Conservation (phyloP, 2,113 vertebrate genomes). For the Chamaea fasciata region DNA sequence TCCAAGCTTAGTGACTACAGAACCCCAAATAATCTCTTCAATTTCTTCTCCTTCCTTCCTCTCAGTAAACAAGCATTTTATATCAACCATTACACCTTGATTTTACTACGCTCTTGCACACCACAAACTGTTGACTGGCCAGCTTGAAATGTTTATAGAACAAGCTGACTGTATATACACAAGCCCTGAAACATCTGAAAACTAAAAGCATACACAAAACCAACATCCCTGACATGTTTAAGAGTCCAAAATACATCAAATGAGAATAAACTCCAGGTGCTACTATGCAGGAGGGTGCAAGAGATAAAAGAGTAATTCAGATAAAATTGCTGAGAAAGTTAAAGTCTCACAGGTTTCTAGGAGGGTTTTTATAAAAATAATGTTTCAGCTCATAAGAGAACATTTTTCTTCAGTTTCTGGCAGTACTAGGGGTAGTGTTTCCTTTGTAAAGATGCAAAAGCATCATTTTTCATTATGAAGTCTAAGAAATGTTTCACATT, state of each 20-base stretch:
- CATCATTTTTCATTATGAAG: background rate
- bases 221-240: background rate
- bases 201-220: background rate
- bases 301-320: background rate
- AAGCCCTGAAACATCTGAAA: background rate
- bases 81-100: background rate
- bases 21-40: rapidly evolving
- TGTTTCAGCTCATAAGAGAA: background rate
- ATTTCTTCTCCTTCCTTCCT: background rate
- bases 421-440: background rate
- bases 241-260: background rate
- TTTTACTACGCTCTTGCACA: background rate
- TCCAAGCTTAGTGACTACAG: background rate
- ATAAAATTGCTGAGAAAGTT: background rate
- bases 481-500: background rate
- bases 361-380: background rate
- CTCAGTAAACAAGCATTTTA: background rate
- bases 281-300: background rate
- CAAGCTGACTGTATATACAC: background rate
- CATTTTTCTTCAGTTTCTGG: background rate
- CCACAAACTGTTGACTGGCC: background rate
- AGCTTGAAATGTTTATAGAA: background rate
- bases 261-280: background rate
- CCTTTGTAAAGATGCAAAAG: background rate
- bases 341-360: background rate